Evolutionary conservation across 2,113 vertebrate species (phyloP), one percentile per base, ranked within the genome.

Genomic region (Tiliqua scincoides): DNA sequence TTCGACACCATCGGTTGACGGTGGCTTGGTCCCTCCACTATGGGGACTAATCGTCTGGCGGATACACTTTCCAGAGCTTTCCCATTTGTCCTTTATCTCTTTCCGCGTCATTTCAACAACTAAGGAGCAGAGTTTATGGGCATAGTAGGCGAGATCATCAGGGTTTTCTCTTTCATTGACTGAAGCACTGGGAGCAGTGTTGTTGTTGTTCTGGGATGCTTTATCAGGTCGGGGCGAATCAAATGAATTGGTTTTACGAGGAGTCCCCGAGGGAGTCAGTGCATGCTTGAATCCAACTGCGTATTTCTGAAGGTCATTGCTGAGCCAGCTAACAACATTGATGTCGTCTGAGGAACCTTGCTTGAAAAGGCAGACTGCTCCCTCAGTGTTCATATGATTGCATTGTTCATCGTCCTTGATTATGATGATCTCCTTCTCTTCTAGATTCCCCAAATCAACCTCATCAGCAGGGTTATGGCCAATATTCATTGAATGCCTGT

Each of bases 231-330:
- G 37, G 17, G 70, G 7, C 21, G 32, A 71, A 4, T 92, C 90
- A 84, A 88, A 87, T 74, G 93, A 4, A 89, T 91, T 93, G 72
- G 87, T 67, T 78, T 92, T 94, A 87, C 86, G 92, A 11, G 79
- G 91, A 65, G 90, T 91, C 75, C 71, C 61, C 37, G 90, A 92
- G 76, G 91, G 92, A 43, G 88, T 92, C 73, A 95, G 74, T 25
- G 86, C 89, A 52, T 95, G 92, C 82, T 94, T 90, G 87, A 95
- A 95, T 82, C 94, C 91, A 32, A 95, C 61, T 27, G 94, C 89
- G 17, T 95, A 95, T 71, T 94, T 95, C 71, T 95, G 93, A 78
- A 95, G 94, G 68, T 95, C 92, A 72, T 83, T 94, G 40, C 88
- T 85, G 82, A 94, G 94, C 86, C 91, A 93, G 0, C 62, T 90